phyloP scores from a whole-genome alignment of 2,113 vertebrate species.

The Dermatemys mawii region DNA sequence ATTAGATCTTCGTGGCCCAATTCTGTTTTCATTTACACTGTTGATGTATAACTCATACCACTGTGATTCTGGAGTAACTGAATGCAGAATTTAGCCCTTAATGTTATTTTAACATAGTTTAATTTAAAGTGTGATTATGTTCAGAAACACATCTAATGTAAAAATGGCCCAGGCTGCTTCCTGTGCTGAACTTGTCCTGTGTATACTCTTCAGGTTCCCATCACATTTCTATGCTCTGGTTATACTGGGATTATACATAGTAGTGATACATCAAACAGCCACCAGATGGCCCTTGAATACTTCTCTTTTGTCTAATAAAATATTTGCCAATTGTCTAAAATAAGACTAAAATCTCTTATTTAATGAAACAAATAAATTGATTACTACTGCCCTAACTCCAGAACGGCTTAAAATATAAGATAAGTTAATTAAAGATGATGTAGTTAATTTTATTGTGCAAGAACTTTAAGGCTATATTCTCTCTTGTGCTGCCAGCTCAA shows the following conservation, averaged over 20 bases:
- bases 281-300: slow-evolving; percentile 64
- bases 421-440: slow-evolving; percentile 42
- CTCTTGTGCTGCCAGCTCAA: slow-evolving; percentile 25
- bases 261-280: slow-evolving; percentile 40
- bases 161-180: neutral
- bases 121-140: neutral
- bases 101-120: neutral
- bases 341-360: slow-evolving; percentile 52
- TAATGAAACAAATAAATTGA: slow-evolving; percentile 43
- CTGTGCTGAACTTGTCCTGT: neutral
- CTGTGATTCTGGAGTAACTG: neutral
- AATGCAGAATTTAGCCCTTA: neutral
- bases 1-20: neutral
- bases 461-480: slow-evolving; percentile 39
- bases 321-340: slow-evolving; percentile 43
- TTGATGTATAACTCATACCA: neutral
- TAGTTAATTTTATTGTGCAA: slow-evolving; percentile 41
- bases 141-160: neutral
- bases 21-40: neutral
- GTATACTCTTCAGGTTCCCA: neutral
- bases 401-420: slow-evolving; percentile 58
- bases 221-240: neutral
- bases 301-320: neutral
- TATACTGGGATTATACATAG: neutral
- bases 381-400: slow-evolving; percentile 26